Conservation (phyloP, 2,797 vertebrate genomes). For the Eremophila alpestris region DNA sequence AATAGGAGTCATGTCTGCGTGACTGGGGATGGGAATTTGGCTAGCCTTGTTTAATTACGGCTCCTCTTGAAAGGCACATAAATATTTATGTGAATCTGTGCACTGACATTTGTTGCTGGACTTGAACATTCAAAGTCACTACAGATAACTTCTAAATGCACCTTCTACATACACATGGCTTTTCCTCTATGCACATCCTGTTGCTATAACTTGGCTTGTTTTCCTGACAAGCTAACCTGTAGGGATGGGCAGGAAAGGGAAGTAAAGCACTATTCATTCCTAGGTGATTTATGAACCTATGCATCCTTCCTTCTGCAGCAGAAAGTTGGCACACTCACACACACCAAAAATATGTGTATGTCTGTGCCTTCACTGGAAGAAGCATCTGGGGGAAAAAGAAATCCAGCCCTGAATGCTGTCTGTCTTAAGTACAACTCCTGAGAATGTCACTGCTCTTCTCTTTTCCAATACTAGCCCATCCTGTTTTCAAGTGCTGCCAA, state of each 20-base stretch:
- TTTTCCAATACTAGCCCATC: background rate
- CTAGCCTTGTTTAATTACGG: background rate
- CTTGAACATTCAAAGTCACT: background rate
- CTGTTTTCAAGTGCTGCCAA: background rate
- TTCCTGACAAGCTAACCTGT: background rate
- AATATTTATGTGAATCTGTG: conserved; percentile 37
- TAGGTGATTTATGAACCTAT: conserved; percentile 1
- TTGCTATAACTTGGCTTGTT: background rate
- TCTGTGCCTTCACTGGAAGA: background rate
- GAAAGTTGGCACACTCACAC: background rate
- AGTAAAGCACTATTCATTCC: background rate
- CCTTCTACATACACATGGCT: background rate
- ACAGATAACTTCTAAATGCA: background rate
- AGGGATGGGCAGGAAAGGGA: conserved; percentile 9
- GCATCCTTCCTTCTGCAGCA: background rate
- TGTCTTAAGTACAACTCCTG: background rate
- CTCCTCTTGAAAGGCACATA: conserved; percentile 12
- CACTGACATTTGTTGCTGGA: background rate
- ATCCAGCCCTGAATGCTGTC: background rate
- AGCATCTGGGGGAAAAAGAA: background rate
- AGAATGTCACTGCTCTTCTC: background rate
- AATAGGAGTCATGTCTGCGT: background rate
- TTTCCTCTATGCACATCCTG: conserved; percentile 5
- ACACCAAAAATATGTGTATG: background rate
- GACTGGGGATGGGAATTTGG: conserved; percentile 23